Conservation (phyloP, 2,797 vertebrate genomes). For the Chelon auratus region DNA sequence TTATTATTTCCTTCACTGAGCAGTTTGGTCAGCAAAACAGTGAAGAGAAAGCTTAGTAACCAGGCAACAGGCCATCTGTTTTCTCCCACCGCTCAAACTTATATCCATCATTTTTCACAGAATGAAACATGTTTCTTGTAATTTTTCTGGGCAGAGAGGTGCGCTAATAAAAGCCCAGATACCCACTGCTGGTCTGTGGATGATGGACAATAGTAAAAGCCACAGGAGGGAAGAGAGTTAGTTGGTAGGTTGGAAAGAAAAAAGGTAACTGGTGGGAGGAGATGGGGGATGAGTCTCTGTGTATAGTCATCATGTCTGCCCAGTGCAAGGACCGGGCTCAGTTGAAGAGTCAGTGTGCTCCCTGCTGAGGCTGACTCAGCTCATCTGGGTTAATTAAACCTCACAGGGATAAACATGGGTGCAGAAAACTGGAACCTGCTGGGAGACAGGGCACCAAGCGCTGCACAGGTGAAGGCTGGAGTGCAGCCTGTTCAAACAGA, state of each 20-base stretch:
- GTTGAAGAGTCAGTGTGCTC: conserved; percentile 18
- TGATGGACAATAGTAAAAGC: conserved; percentile 35
- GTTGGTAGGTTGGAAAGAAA: neutral
- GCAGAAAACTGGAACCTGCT: conserved; percentile 25
- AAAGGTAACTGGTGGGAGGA: conserved; percentile 30
- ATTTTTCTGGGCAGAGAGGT: conserved; percentile 2
- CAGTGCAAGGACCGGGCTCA: conserved; percentile 14
- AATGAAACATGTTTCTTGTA: conserved; percentile 10
- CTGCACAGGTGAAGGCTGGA: conserved; percentile 17
- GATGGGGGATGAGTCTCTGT: conserved; percentile 7
- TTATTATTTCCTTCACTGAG: conserved; percentile 28
- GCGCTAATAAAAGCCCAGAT: conserved; percentile 34
- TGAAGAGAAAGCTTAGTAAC: conserved; percentile 46
- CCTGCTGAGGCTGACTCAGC: conserved; percentile 66
- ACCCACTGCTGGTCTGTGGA: conserved; percentile 24
- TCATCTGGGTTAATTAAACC: conserved; percentile 67
- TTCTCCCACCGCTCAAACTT: conserved; percentile 33
- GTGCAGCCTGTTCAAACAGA: conserved; percentile 28
- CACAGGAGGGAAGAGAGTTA: neutral
- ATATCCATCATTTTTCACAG: conserved; percentile 28
- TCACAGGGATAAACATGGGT: conserved; percentile 61
- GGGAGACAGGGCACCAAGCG: conserved; percentile 19
- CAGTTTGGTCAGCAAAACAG: conserved; percentile 22
- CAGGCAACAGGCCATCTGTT: conserved; percentile 60
- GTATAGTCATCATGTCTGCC: conserved; percentile 20